Base-by-base conservation (phyloP, 2,113 vertebrate species). In the Nothobranchius kuhntae region DNA sequence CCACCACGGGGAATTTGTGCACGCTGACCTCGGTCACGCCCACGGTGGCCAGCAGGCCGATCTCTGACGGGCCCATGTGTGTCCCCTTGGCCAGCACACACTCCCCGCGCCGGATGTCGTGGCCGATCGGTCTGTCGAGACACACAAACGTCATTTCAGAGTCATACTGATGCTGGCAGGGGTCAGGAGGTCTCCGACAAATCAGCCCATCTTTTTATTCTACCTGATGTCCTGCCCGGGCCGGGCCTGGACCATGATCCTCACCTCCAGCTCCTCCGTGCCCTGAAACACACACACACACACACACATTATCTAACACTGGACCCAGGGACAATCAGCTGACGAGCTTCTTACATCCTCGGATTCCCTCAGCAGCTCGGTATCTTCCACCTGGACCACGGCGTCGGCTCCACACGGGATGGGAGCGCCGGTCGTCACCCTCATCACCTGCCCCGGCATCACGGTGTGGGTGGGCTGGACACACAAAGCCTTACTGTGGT, bases 391-490 rank as follows among this genome's bases (percentile, higher is more conserved):
- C 89, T 99, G 98, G 46, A 99, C 98, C 75, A 99, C 98, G 35
- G 98, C 97, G 42, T 99, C 98, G 63, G 98, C 98, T 87, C 98
- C 98, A 60, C 98, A 99, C 48, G 98, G 98, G 81, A 99, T 98
- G n/a, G 98, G 97, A 88, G 98, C 98, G 61, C 98, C 98, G 0
- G 98, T 99, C 61, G 98, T 99, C 81, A 99, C 98, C 15, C 98
- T 93, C 98, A 99, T 99, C 86, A 99, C 97, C 88, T 99, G 98
- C 78, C 98, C 98, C 42, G 97, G 98, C 97, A 99, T 99, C 80
- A 99, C 96, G 40, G 98, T 99, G 75, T 97, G 96, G 80, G 95
- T 98, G 36, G 97, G 98, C 97, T 98, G 75, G 13, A 45, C 44
- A 45, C 44, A 45, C 6, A 45, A 3, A 13, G 11, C 10, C 3